Evolutionary conservation across 1,140 invertebrate species (phyloP).

Genomic region (Musca domestica): DNA sequence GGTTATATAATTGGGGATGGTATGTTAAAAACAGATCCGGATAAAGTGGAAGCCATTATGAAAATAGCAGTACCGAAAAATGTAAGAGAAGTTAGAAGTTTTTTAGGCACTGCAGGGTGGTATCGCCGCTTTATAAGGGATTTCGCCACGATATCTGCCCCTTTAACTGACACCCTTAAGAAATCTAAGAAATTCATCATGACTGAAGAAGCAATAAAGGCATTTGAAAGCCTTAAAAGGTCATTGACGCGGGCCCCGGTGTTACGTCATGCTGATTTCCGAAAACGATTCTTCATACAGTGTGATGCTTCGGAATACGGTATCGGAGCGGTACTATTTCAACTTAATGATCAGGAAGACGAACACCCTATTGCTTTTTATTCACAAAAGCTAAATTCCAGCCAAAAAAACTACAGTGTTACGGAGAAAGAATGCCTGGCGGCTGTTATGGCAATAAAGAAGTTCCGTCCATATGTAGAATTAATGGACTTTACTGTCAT

Average conservation of each 20-base stretch:
- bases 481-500: too few relatives aligned
- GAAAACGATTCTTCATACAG: neutral
- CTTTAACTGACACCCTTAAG: neutral
- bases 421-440: too few relatives aligned
- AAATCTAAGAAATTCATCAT: neutral
- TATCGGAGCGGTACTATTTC: too few relatives aligned
- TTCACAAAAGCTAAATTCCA: slow-evolving; percentile 31
- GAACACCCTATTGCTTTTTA: slow-evolving; percentile 44
- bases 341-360: slow-evolving; percentile 25
- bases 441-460: too few relatives aligned
- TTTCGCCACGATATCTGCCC: too few relatives aligned
- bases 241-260: slow-evolving; percentile 42
- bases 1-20: too few relatives aligned
- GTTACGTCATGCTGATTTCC: slow-evolving; percentile 44
- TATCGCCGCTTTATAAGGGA: neutral
- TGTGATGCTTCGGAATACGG: neutral
- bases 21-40: too few relatives aligned
- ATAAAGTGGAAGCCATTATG: too few relatives aligned
- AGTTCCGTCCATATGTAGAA: slow-evolving; percentile 45
- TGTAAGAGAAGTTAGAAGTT: too few relatives aligned
- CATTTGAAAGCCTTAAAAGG: slow-evolving; percentile 30
- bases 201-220: neutral
- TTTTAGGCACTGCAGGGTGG: neutral
- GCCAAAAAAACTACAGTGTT: slow-evolving; percentile 52
- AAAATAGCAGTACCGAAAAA: neutral